Conservation (phyloP, 2,113 vertebrate genomes). For the Anseranas semipalmata region DNA sequence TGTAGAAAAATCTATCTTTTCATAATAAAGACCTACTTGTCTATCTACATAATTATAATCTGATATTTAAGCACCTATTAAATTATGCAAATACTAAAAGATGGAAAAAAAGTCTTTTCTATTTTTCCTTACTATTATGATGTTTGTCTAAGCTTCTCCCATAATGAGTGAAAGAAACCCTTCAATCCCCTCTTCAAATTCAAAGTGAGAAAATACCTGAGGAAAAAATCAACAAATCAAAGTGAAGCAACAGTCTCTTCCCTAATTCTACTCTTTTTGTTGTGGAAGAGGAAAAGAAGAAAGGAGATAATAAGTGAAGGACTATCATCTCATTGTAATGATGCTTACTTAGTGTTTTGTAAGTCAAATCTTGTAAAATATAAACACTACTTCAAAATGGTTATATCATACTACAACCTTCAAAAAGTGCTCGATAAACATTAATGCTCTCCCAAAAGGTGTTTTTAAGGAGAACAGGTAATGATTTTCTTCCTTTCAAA, state of each 20-base stretch:
- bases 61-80: not conserved
- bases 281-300: not conserved
- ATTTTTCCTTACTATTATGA: not conserved
- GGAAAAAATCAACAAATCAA: not conserved
- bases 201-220: not conserved
- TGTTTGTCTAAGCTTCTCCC: not conserved
- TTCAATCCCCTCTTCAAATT: not conserved
- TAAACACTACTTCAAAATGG: not conserved
- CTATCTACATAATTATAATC: not conserved
- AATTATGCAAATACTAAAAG: not conserved
- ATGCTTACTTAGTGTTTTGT: not conserved
- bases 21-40: not conserved
- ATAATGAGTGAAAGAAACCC: not conserved
- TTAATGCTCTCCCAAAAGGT: not conserved
- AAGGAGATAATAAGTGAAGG: not conserved
- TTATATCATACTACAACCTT: not conserved
- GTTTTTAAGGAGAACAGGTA: not conserved
- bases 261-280: not conserved
- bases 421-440: not conserved
- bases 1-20: not conserved
- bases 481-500: not conserved
- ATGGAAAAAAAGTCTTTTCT: not conserved
- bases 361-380: not conserved
- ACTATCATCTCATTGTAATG: not conserved
- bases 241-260: not conserved